A percentile compares a stretch with the other conserved stretches of the same genome.
These are phyloP conservation scores for Drosophila auraria DNA, from an alignment of 1,140 invertebrate genomes.

Conservation along the genomic window DNA sequence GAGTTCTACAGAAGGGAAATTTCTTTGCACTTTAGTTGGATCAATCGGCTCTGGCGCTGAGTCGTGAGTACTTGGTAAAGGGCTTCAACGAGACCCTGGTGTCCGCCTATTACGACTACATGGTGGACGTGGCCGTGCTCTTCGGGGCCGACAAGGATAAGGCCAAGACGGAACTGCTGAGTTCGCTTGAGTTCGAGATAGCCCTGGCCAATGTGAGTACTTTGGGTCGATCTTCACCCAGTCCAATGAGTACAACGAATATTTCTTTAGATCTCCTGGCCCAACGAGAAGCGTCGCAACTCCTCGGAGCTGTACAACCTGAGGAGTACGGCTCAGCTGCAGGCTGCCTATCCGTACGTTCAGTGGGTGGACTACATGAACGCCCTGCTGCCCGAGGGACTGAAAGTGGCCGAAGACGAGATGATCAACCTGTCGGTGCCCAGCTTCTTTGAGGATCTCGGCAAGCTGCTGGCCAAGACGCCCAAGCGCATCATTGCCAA, in stretches of 20 bases:
- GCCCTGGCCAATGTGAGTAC: conserved; percentile 93
- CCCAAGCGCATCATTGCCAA: conserved; percentile 88
- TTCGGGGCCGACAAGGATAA: conserved; percentile 91
- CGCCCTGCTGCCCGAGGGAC: conserved; percentile 88
- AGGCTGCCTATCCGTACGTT: conserved; percentile 88
- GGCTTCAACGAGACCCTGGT: conserved; percentile 92
- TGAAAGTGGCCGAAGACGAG: conserved; percentile 89
- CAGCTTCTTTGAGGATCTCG: conserved; percentile 90
- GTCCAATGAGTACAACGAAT: background rate
- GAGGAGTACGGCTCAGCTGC: conserved; percentile 92
- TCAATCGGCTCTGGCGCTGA: conserved; percentile 94
- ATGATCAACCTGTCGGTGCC: conserved; percentile 93
- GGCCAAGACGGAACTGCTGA: conserved; percentile 91
- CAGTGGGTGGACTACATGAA: conserved; percentile 90
- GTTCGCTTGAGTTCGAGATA: conserved; percentile 96
- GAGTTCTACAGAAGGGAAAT: background rate
- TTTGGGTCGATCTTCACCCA: no score
- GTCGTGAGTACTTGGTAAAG: conserved; percentile 95
- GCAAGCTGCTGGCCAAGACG: conserved; percentile 86
- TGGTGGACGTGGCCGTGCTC: conserved; percentile 94
- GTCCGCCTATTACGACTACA: conserved; percentile 92
- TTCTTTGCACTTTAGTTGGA: conserved; percentile 89
- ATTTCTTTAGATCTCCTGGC: conserved; percentile 91
- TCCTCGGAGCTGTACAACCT: conserved; percentile 96
- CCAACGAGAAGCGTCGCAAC: conserved; percentile 95